Evolutionary conservation across 2,888 invertebrate species (phyloP).

Genomic region (Pemphredon lugubris): DNA sequence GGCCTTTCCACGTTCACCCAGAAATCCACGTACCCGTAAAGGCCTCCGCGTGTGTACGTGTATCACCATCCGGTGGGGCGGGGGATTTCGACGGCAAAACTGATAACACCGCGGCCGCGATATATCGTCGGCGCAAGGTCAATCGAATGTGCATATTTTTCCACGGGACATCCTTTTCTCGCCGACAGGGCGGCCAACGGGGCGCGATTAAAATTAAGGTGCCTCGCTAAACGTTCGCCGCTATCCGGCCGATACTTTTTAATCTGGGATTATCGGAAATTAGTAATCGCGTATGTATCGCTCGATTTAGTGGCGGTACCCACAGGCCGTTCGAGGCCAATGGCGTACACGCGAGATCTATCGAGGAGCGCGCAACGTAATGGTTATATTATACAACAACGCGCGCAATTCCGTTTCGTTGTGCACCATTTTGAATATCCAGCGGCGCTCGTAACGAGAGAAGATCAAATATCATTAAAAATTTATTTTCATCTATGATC

Average conservation of each 20-base stretch:
- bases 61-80: too few relatives aligned
- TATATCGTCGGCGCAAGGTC: constrained; percentile 13
- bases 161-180: background rate
- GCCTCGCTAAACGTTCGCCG: background rate
- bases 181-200: background rate
- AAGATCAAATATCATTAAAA: constrained; percentile 3
- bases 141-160: constrained; percentile 19
- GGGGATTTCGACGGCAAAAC: background rate
- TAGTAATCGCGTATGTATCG: constrained; percentile 36
- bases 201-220: background rate
- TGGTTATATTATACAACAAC: constrained; percentile 41
- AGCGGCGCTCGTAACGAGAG: background rate
- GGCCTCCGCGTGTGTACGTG: too few relatives aligned
- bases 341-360: constrained; percentile 19
- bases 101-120: background rate
- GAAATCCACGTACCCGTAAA: too few relatives aligned
- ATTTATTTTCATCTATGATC: constrained; percentile 3
- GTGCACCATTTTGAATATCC: background rate
- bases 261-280: constrained; percentile 33
- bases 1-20: background rate
- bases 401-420: background rate
- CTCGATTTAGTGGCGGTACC: constrained; percentile 28
- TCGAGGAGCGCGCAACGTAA: constrained; percentile 34
- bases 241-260: constrained; percentile 6
- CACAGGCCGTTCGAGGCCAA: constrained; percentile 10